Percentiles rank a stretch among this genome's conserved stretches.
Conservation (phyloP, 1,140 invertebrate genomes). For the Pygmarrhopalites habei region DNA sequence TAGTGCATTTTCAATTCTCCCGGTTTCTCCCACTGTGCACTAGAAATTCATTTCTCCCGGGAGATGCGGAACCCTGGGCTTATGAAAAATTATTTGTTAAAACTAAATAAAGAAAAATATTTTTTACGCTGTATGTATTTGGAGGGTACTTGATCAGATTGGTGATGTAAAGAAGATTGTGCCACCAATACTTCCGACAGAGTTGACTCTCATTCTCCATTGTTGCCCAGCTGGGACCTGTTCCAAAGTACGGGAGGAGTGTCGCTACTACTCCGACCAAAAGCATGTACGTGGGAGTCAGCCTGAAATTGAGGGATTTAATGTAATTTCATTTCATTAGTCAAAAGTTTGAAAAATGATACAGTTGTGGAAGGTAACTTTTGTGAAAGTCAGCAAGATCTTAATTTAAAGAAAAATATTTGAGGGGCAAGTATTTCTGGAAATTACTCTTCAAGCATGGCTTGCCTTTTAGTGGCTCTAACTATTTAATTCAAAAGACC, state of each 20-base stretch:
- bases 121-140: background rate
- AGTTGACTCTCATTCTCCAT: constrained; percentile 3
- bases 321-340: too few species aligned
- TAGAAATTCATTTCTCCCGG: too few species aligned
- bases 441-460: too few species aligned
- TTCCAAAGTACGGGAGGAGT: constrained; percentile 40
- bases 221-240: constrained; percentile 12
- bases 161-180: constrained; percentile 44
- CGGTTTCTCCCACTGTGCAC: too few species aligned
- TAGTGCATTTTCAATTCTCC: too few species aligned
- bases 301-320: too few species aligned
- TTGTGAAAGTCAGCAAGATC: background rate
- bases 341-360: background rate
- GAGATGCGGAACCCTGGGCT: too few species aligned
- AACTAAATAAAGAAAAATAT: background rate
- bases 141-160: constrained; percentile 45
- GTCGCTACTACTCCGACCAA: constrained; percentile 22
- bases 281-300: constrained; percentile 40
- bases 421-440: too few species aligned
- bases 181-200: too few species aligned
- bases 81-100: background rate
- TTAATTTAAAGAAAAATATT: background rate
- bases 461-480: too few species aligned
- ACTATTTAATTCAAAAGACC: too few species aligned
- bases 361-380: too few species aligned